Conservation (phyloP, 2,113 vertebrate species). For the Empidonax traillii region DNA sequence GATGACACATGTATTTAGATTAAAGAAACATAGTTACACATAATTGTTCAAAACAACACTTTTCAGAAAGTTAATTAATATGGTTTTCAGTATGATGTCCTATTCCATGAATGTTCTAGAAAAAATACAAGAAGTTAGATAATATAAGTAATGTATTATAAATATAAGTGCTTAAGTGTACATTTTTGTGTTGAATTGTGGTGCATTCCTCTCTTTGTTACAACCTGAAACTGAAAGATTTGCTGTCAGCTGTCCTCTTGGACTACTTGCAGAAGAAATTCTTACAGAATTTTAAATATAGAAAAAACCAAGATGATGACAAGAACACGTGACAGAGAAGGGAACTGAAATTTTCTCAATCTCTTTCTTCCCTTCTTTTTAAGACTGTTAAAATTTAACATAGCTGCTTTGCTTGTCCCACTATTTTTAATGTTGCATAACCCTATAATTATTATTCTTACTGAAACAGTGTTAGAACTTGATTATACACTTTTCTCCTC, state of each 20-base stretch:
- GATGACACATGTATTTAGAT: not conserved
- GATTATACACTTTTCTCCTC: constrained; percentile 4
- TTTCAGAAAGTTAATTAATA: not conserved
- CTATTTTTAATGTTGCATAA: constrained; percentile 11
- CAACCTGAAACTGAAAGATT: not conserved
- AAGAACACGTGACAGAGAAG: constrained; percentile 16
- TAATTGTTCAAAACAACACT: not conserved
- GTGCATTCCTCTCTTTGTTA: not conserved
- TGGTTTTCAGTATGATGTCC: not conserved
- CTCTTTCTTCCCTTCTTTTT: constrained; percentile 39
- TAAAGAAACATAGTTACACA: not conserved
- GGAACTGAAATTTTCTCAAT: constrained; percentile 41
- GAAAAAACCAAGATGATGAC: not conserved
- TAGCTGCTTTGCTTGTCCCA: not conserved
- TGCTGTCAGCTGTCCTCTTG: not conserved
- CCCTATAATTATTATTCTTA: not conserved
- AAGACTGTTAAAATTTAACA: not conserved
- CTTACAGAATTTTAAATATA: constrained; percentile 29
- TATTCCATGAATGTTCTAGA: not conserved
- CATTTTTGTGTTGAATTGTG: not conserved
- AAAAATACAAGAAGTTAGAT: not conserved
- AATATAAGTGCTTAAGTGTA: not conserved
- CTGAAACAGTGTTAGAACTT: not conserved
- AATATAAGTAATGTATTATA: not conserved
- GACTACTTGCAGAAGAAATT: not conserved